phyloP scores from a whole-genome alignment of 2,797 vertebrate genomes.

The Glyptemys insculpta region DNA sequence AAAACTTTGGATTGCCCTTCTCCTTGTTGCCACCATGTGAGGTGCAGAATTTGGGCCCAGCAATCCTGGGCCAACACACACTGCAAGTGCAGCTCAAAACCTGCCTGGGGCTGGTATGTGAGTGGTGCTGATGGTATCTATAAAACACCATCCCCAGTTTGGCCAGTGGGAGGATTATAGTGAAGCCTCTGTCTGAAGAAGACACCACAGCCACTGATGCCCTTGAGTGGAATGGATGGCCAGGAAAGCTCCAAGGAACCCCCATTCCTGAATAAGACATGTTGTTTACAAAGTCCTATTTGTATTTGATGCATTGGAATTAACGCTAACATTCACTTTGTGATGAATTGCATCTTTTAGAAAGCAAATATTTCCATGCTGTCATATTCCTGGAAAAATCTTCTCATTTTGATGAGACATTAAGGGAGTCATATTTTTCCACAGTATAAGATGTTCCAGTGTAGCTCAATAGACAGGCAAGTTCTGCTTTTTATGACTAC shows the following conservation, averaged over 20 bases:
- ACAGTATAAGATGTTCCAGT: neutral
- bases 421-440: too few species aligned
- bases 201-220: neutral
- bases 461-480: neutral
- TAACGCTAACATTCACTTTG: neutral
- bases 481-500: neutral
- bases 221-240: neutral
- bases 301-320: neutral
- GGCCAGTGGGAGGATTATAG: neutral
- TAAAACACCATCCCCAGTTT: neutral
- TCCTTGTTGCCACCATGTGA: neutral
- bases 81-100: neutral
- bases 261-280: neutral
- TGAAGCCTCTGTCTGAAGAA: rapidly evolving
- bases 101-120: neutral
- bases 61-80: rapidly evolving
- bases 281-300: neutral
- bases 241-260: neutral
- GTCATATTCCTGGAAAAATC: neutral
- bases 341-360: neutral
- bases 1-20: neutral
- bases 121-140: rapidly evolving
- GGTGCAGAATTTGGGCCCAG: too few species aligned
- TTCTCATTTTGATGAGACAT: neutral
- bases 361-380: neutral